phyloP scores from a whole-genome alignment of 2,113 vertebrate genomes.

The Tachuris rubrigastra region DNA sequence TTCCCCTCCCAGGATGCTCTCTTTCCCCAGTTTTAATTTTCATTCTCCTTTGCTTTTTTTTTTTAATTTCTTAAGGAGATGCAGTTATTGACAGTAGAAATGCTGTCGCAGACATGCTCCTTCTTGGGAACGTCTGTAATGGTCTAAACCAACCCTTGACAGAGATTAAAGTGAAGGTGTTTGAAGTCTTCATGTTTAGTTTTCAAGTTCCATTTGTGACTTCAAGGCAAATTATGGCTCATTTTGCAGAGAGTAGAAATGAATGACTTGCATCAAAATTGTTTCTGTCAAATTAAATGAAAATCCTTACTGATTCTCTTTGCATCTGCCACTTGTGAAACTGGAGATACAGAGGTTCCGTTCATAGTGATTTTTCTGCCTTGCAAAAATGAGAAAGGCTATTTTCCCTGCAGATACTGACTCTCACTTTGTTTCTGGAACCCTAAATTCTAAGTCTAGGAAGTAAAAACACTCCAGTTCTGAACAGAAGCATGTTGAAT shows the following conservation, averaged over 20 bases:
- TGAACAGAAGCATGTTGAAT: background rate
- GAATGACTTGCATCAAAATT: background rate
- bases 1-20: slow-evolving; percentile 33
- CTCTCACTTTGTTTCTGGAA: background rate
- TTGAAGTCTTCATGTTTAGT: background rate
- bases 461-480: background rate
- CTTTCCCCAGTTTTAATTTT: slow-evolving; percentile 29
- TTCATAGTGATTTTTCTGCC: background rate
- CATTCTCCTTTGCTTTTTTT: background rate
- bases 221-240: background rate
- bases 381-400: background rate
- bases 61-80: background rate
- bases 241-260: background rate
- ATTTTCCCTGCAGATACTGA: background rate
- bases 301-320: background rate
- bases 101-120: background rate
- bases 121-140: background rate
- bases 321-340: background rate
- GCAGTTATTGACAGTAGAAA: background rate
- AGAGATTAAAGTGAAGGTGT: background rate
- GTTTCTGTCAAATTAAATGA: background rate
- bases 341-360: background rate
- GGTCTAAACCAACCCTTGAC: background rate
- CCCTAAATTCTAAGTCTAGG: background rate
- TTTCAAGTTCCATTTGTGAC: background rate